phyloP scores from a whole-genome alignment of 2,113 vertebrate species.

The Misgurnus mizolepis region DNA sequence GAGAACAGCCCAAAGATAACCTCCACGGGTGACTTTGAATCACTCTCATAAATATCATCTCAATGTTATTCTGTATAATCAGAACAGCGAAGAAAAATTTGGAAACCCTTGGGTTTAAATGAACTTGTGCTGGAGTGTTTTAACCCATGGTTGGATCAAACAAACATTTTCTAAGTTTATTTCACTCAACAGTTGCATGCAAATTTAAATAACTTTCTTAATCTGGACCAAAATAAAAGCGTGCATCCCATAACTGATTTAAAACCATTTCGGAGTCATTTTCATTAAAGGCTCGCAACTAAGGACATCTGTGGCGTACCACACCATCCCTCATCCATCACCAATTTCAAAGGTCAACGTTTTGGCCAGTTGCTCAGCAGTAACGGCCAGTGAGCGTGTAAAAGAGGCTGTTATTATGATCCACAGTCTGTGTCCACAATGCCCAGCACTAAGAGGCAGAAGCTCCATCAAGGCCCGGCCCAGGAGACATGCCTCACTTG shows the following conservation, averaged over 20 bases:
- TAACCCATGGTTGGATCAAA: no score
- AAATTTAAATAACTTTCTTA: no score
- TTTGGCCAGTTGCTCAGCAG: conserved; percentile 42
- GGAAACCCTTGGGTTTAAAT: no score
- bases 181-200: no score
- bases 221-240: neutral
- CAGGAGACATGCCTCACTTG: conserved; percentile 37
- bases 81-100: neutral
- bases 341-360: conserved; percentile 41
- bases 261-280: neutral
- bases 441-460: conserved; percentile 24
- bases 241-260: neutral
- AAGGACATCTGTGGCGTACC: neutral
- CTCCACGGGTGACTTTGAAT: conserved; percentile 15
- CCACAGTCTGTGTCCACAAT: conserved; percentile 35
- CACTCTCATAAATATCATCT: neutral
- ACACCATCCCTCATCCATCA: conserved; percentile 19
- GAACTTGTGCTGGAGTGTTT: no score
- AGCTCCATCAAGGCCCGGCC: conserved; percentile 12
- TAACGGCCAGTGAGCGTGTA: conserved; percentile 33
- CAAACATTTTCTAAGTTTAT: no score
- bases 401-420: conserved; percentile 33
- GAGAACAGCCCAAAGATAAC: neutral
- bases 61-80: neutral
- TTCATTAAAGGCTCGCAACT: conserved; percentile 4